Base-by-base conservation (phyloP, 2,113 vertebrate genomes). In the Orthonyx spaldingii region DNA sequence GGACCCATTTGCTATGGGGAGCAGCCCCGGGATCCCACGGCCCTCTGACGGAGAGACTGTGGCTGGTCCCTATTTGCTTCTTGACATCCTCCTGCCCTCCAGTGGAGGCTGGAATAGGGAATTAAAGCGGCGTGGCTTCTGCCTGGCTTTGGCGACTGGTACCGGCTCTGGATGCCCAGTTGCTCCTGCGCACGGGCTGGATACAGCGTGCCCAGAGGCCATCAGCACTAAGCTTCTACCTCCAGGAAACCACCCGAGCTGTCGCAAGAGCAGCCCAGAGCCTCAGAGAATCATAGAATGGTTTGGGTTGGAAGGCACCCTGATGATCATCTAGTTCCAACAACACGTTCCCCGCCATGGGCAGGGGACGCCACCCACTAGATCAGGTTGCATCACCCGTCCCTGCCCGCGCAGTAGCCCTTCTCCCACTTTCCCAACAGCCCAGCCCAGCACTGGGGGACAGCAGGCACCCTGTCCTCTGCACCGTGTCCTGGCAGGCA, bases 61-160 rank as follows among this genome's bases (percentile, higher is more conserved):
- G 16, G 32, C 28, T 19, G 41, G 24, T 20, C 47, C 32, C 53
- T 6, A 5, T 6, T 27, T 27, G 39, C 61, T 89, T 94, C 52
- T 63, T n/a, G 72, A 82, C 56, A 70, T 80, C 84, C 72, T 92
- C 84, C 94, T 82, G 86, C 80, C 91, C 86, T 95, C 91, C 92
- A 90, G 89, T 5, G 77, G 89, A 94, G 46, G 55, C 33, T 84
- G 78, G 32, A 71, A 66, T 28, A 79, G 37, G 71, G 27, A 71
- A 60, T 50, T 41, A 16, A 42, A 71, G 74, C 35, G 7, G 3
- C 27, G 75, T 75, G 15, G 6, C 37, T 41, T 41, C 37, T 63
- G 32, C 20, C 28, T 5, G 7, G 32, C 26, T 81, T 60, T 21
- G 27, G 16, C 11, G 3, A 47, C 52, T 24, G 64, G 35, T 50